Conservation (phyloP, 2,797 vertebrate genomes). For the Scolopax rusticola region DNA sequence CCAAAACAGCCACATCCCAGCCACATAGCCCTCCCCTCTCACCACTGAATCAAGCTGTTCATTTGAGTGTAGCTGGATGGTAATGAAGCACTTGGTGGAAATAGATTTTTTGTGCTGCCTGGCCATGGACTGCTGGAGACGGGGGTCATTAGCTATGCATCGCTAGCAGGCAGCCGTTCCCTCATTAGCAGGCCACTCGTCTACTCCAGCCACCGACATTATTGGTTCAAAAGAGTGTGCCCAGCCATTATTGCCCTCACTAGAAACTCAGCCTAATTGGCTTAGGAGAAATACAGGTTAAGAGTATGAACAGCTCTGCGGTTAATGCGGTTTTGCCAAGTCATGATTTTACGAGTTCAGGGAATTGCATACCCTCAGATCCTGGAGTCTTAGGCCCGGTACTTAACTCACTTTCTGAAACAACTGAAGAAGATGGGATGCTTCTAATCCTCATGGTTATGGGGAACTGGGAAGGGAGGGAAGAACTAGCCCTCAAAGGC, state of each 20-base stretch:
- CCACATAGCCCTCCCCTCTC: background rate
- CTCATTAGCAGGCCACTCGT: slow-evolving; percentile 53
- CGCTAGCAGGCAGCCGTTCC: slow-evolving; percentile 34
- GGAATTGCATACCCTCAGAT: slow-evolving; percentile 1
- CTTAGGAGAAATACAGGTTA: slow-evolving; percentile 41
- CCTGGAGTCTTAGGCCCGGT: background rate
- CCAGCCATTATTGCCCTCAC: slow-evolving; percentile 39
- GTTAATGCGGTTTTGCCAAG: slow-evolving; percentile 5
- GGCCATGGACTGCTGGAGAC: background rate
- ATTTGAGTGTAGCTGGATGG: background rate
- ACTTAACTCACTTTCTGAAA: background rate
- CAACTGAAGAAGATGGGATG: background rate
- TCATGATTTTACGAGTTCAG: slow-evolving; percentile 48
- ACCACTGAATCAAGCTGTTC: background rate
- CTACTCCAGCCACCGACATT: slow-evolving; percentile 43
- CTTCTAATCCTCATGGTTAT: background rate
- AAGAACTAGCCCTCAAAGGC: background rate
- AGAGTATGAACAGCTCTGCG: slow-evolving; percentile 25
- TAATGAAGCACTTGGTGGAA: slow-evolving; percentile 10
- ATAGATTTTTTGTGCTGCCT: slow-evolving; percentile 18
- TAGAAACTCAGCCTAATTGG: slow-evolving; percentile 55
- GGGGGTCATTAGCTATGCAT: slow-evolving; percentile 51
- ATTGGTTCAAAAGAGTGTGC: slow-evolving; percentile 53
- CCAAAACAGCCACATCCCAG: background rate
- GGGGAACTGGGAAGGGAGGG: no score